Evolutionary conservation across 2,113 vertebrate genomes (phyloP), one percentile per base, ranked within the genome.

Genomic region (Actenoides hombroni): DNA sequence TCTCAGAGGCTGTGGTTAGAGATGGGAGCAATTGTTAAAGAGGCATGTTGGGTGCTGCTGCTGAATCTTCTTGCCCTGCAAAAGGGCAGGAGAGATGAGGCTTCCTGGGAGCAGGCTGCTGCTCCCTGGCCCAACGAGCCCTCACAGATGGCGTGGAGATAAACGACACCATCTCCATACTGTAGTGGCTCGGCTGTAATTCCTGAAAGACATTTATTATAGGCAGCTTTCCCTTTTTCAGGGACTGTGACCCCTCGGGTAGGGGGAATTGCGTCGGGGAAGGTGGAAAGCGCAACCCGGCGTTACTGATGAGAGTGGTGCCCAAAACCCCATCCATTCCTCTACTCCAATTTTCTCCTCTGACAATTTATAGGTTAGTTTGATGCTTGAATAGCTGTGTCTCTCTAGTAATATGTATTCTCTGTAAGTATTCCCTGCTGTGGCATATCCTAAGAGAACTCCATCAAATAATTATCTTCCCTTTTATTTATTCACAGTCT

Each of bases 381-480:
- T 97, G 98, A 97, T 93, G 97, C 96, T 88, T 91, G 97, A 95
- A 95, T 96, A 97, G 98, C 97, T 87, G 90, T 94, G 92, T 96
- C 94, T 98, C 96, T 96, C 92, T 21, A 87, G 98, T 97, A 93
- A 97, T 97, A 97, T 93, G 97, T 97, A 97, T 98, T 97, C 97
- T 96, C 95, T 26, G 95, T 97, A 97, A 98, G 97, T 96, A 94
- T 97, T 97, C 97, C 98, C 98, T 60, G 97, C 98, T 98, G 98
- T 96, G 98, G 97, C 96, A 70, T 94, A 98, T 97, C 97, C 98
- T 97, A 97, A 97, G 97, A 98, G 98, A 98, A 97, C 97, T 97
- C 97, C 97, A 97, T 98, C 98, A 98, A 98, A 98, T 98, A 98
- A 98, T 98, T 98, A 98, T 97, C 97, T 97, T 97, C 96, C 89